Evolutionary conservation across 1,140 invertebrate species (phyloP), one percentile per base, ranked within the genome.

Genomic region (Mya arenaria): DNA sequence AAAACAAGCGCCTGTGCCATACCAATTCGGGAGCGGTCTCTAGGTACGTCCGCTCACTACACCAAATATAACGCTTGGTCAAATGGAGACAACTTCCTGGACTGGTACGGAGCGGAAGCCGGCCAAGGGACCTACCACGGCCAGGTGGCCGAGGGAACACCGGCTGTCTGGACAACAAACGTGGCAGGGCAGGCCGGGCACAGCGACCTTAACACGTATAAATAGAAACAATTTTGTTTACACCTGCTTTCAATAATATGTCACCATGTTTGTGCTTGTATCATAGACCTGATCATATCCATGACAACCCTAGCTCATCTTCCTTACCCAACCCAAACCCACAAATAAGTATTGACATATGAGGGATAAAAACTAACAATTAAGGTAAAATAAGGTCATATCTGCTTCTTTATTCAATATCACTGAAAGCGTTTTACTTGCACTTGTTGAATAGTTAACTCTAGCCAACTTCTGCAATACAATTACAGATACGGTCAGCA

Each of bases 111-210:
- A 10, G 88, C 87, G 4, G 87, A 93, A 82, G 13, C 65, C 0
- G 87, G 88, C 8, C 92, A 93, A 83, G 92, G 92, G 4, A 85
- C 78, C 13, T 87, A 55, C 55, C 87, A 92, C 71, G 82, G 86
- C 32, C 60, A 82, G 25, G 37, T 55, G n/a, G 92, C 93, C 8
- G 62, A 83, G 4, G 93, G 93, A 15, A 89, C 93, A 32, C 92
- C 93, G 0, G 83, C 91, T 10, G 89, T 91, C 0, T 93, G 92
- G 91, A 93, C 93, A 8, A 91, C 91, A 6, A 93, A 89, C 84
- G 72, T 85, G 28, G 32, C 73, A 0, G 56, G 78, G 30, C 30
- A 84, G 44, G 65, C 71, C 37, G 78, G 65, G 69, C 58, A 86
- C 83, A 60, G 36, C 62, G 4, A 2, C 0, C 32, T 71, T 1